phyloP scores from a whole-genome alignment of 2,888 invertebrate genomes.

The Baccha elongata region DNA sequence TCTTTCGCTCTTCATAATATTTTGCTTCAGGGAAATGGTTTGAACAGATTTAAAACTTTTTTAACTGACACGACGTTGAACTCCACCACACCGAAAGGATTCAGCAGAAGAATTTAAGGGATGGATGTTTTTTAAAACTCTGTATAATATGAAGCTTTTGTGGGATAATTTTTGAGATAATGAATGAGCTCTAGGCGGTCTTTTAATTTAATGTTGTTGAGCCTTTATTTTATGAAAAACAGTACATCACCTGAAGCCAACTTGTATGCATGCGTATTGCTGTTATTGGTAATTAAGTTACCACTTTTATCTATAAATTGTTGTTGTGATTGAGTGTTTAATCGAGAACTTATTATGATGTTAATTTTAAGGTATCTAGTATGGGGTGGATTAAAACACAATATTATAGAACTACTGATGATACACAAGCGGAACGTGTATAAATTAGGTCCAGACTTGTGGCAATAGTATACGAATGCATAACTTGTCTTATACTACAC shows the following conservation, averaged over 20 bases:
- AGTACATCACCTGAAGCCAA: background rate
- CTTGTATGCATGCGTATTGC: background rate
- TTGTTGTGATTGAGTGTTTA: background rate
- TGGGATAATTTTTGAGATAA: conserved; percentile 13
- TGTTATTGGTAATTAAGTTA: conserved; percentile 16
- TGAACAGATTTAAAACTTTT: conserved; percentile 47
- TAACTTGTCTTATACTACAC: too few species aligned
- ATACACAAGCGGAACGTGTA: too few species aligned
- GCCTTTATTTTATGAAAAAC: conserved; percentile 9
- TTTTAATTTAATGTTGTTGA: conserved; percentile 13
- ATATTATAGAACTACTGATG: too few species aligned
- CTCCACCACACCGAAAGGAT: conserved; percentile 10
- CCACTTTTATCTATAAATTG: too few species aligned
- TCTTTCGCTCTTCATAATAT: conserved; percentile 29
- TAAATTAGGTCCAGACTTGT: too few species aligned
- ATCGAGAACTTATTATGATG: background rate
- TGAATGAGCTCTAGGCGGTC: background rate
- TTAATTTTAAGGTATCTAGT: too few species aligned
- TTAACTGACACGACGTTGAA: conserved; percentile 27
- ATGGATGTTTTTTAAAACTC: background rate
- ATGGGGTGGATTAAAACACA: too few species aligned
- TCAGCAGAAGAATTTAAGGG: background rate
- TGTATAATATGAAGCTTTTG: conserved; percentile 24
- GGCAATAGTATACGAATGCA: too few species aligned
- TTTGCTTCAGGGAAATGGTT: conserved; percentile 15